Evolutionary conservation across 2,113 vertebrate genomes (phyloP).

Genomic region (Kryptolebias marmoratus): DNA sequence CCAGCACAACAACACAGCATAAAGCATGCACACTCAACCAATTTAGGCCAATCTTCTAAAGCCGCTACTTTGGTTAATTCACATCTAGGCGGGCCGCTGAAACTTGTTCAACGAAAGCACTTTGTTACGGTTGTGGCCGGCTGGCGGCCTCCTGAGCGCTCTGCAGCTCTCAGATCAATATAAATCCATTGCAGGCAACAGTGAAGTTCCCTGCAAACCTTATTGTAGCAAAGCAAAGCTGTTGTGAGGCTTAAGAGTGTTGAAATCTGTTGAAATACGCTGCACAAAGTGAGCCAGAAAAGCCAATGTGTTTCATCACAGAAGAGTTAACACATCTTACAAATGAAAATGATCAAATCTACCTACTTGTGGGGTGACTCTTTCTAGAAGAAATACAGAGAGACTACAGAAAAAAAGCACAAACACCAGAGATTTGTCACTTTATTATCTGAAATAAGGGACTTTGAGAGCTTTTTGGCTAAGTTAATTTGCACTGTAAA

Average conservation of each 20-base stretch:
- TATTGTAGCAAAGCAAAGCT: conserved; percentile 34
- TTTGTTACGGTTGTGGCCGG: conserved; percentile 35
- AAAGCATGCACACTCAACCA: conserved; percentile 50
- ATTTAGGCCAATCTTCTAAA: conserved; percentile 75
- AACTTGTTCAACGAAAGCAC: conserved; percentile 41
- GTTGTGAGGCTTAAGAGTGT: conserved; percentile 32
- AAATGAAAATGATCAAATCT: conserved; percentile 24
- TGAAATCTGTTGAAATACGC: conserved; percentile 56
- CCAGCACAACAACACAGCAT: conserved; percentile 46
- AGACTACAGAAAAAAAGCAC: background rate
- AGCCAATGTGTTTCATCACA: conserved; percentile 25
- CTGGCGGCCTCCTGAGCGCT: conserved; percentile 29
- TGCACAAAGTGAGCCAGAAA: conserved; percentile 28
- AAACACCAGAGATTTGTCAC: background rate
- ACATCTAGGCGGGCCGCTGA: conserved; percentile 36
- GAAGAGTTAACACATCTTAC: conserved; percentile 24
- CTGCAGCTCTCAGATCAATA: conserved; percentile 41
- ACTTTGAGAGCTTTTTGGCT: background rate
- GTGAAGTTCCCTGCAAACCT: conserved; percentile 39
- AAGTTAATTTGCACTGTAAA: too few relatives aligned
- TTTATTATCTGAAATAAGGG: conserved; percentile 9
- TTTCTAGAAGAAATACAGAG: conserved; percentile 14
- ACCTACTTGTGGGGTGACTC: conserved; percentile 8
- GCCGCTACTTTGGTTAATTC: conserved; percentile 60
- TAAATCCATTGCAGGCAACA: conserved; percentile 48